These are phyloP conservation scores for Pogonophryne albipinna DNA, from an alignment of 2,797 vertebrate species.

Conservation along the genomic window DNA sequence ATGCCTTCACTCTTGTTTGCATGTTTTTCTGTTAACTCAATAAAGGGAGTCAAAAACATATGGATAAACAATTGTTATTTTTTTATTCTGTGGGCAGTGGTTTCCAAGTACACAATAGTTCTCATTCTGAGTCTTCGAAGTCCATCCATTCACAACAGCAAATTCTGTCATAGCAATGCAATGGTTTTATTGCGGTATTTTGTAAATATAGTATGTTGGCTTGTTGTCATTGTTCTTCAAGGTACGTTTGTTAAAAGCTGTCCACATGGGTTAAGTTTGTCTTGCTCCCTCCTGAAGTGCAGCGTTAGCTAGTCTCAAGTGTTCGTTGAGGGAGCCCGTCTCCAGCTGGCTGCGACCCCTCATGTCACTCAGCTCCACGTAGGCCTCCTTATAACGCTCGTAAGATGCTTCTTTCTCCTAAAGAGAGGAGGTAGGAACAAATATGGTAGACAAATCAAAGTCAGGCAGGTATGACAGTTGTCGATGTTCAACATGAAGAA, in stretches of 20 bases:
- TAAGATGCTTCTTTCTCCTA: constrained; percentile 92
- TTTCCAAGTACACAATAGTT: constrained; percentile 21
- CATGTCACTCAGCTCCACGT: constrained; percentile 88
- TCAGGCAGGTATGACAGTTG: background rate
- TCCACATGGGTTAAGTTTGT: constrained; percentile 71
- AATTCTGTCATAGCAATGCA: background rate
- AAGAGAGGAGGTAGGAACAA: constrained; percentile 15
- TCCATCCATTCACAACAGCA: background rate
- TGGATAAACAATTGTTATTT: constrained; percentile 37
- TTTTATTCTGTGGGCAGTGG: constrained; percentile 41
- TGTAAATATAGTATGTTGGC: background rate
- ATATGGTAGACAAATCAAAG: background rate
- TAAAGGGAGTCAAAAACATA: constrained; percentile 65
- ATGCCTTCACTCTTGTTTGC: constrained; percentile 76
- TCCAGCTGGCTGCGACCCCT: constrained; percentile 89
- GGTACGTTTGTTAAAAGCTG: background rate
- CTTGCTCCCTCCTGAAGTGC: constrained; percentile 87
- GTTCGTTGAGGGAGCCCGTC: constrained; percentile 89
- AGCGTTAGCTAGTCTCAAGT: constrained; percentile 89
- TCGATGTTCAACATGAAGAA: background rate
- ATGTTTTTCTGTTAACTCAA: constrained; percentile 72
- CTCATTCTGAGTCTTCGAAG: background rate
- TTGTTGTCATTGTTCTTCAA: constrained; percentile 10
- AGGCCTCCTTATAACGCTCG: constrained; percentile 91
- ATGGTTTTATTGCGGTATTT: background rate